These are phyloP conservation scores for Lophius piscatorius DNA, from an alignment of 2,113 vertebrate species.

Conservation along the genomic window DNA sequence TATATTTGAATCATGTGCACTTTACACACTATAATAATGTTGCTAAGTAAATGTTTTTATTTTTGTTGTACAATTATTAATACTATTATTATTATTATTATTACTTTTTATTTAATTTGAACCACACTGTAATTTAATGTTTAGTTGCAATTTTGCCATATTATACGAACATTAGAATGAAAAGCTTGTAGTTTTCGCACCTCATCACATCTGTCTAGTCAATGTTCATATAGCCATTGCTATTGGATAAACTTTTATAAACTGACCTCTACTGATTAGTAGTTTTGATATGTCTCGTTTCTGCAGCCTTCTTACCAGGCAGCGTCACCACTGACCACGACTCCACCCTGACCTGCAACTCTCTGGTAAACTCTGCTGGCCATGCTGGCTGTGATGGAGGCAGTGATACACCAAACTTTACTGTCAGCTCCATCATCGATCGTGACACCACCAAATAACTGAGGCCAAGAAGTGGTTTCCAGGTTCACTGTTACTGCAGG, in stretches of 20 bases:
- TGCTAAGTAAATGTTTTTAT: no score
- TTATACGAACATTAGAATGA: no score
- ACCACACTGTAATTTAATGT: no score
- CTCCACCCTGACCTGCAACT: conserved; percentile 81
- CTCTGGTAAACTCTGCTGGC: conserved; percentile 77
- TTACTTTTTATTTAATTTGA: no score
- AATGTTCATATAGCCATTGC: background rate
- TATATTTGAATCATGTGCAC: no score
- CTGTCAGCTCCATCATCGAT: conserved; percentile 79
- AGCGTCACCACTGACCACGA: conserved; percentile 81
- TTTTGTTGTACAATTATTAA: no score
- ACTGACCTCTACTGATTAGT: background rate
- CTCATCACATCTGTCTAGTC: background rate
- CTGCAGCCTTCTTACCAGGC: conserved; percentile 84
- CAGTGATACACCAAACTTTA: conserved; percentile 77
- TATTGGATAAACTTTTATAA: background rate
- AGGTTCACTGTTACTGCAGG: background rate
- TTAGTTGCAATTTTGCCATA: no score
- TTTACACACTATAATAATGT: no score
- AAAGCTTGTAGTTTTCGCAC: no score
- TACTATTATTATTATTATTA: no score
- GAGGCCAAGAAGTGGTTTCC: conserved; percentile 2
- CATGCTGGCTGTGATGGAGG: conserved; percentile 83
- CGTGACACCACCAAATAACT: conserved; percentile 75
- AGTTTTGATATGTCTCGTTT: conserved; percentile 23